phyloP scores from a whole-genome alignment of 1,140 invertebrate genomes.

The Drosophila jambulina region DNA sequence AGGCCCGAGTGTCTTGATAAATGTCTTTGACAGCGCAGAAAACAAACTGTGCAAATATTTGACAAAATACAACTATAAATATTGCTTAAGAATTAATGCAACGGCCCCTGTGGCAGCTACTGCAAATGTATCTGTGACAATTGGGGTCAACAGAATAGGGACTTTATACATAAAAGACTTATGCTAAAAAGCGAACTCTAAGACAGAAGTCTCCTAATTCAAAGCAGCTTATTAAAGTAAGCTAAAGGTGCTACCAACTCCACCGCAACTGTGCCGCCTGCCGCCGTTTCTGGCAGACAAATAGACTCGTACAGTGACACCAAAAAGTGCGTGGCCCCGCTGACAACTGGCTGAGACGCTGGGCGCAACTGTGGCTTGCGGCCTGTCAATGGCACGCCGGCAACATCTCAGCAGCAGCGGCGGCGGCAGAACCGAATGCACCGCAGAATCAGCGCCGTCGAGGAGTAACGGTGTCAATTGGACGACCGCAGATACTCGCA shows the following conservation, averaged over 20 bases:
- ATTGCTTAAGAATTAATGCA: slow-evolving; percentile 82
- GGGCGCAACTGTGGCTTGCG: slow-evolving; percentile 50
- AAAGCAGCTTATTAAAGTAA: background rate
- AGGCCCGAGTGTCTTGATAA: slow-evolving; percentile 70
- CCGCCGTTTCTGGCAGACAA: slow-evolving; percentile 59
- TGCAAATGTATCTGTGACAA: slow-evolving; percentile 26
- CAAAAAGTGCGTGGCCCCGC: slow-evolving; percentile 73
- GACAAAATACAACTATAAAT: slow-evolving; percentile 84
- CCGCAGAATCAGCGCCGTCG: slow-evolving; percentile 44
- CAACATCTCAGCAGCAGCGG: slow-evolving; percentile 38
- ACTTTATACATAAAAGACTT: fast-evolving
- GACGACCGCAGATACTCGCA: slow-evolving; percentile 56
- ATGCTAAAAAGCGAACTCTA: background rate
- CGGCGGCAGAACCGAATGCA: slow-evolving; percentile 37
- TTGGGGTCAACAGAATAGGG: background rate
- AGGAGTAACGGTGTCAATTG: slow-evolving; percentile 61
- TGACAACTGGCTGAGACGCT: slow-evolving; percentile 58
- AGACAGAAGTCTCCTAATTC: background rate
- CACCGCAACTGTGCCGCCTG: slow-evolving; percentile 3
- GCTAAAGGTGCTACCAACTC: background rate
- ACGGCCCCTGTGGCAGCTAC: slow-evolving; percentile 19
- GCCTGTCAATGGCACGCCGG: slow-evolving; percentile 40
- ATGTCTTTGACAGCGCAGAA: slow-evolving; percentile 75
- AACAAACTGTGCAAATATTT: slow-evolving; percentile 84
- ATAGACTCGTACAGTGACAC: slow-evolving; percentile 76